Percentiles rank a stretch among this genome's conserved stretches.
phyloP scores from a whole-genome alignment of 2,113 vertebrate species.

The Oncorhynchus tshawytscha region DNA sequence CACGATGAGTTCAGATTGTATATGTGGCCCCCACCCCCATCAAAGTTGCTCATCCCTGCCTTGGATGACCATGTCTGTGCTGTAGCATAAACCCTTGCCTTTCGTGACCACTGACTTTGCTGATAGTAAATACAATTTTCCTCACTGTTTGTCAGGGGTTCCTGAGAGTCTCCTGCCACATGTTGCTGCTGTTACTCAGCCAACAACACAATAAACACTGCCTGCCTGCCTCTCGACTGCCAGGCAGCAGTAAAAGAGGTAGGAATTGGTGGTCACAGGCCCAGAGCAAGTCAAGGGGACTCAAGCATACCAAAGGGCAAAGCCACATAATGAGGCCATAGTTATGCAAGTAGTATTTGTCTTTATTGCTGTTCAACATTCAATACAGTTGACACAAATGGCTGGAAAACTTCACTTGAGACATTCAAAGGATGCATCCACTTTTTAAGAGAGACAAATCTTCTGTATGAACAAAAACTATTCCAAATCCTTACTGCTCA shows the following conservation, averaged over 20 bases:
- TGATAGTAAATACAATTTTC: not conserved
- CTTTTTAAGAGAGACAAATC: no score
- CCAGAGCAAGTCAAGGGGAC: not conserved
- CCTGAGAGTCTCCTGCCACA: not conserved
- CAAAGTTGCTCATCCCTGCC: no score
- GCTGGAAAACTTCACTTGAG: not conserved
- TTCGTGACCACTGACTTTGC: no score
- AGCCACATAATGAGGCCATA: not conserved
- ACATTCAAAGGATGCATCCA: no score
- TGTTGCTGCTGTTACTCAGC: not conserved
- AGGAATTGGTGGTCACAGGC: not conserved
- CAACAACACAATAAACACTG: not conserved
- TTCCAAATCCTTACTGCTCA: no score
- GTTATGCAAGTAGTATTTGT: not conserved
- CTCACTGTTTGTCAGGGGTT: not conserved
- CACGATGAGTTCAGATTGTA: no score
- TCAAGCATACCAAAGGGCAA: not conserved
- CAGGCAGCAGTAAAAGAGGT: conserved; percentile 4
- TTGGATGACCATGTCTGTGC: no score
- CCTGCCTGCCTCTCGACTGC: not conserved
- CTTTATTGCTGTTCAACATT: not conserved
- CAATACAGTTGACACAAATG: not conserved
- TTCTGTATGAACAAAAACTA: no score
- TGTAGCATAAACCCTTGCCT: no score
- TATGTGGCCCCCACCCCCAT: no score